Evolutionary conservation across 2,113 vertebrate genomes (phyloP).

Genomic region (Tupaia tana): DNA sequence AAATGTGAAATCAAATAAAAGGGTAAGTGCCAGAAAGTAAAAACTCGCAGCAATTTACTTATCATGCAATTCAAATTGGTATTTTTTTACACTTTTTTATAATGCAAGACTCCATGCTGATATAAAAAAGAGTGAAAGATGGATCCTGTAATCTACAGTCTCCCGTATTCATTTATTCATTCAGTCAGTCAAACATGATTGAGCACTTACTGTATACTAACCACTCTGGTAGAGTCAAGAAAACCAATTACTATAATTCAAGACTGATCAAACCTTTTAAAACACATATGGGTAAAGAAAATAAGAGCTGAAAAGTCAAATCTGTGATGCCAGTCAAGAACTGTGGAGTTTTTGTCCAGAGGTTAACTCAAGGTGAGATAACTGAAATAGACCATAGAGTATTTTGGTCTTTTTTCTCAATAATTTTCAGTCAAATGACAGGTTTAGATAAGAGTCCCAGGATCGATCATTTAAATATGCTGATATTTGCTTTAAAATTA

Average conservation of each 20-base stretch:
- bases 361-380: neutral
- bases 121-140: neutral
- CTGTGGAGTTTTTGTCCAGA: neutral
- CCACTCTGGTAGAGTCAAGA: neutral
- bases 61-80: conserved; percentile 9
- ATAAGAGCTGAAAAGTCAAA: neutral
- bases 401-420: neutral
- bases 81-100: conserved; percentile 26
- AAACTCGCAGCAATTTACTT: neutral
- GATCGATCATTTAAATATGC: neutral
- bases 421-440: neutral
- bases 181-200: neutral
- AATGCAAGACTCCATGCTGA: neutral
- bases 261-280: neutral
- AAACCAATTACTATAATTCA: neutral
- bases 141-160: neutral
- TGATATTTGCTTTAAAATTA: neutral
- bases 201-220: neutral
- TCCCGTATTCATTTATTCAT: neutral
- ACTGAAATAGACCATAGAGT: neutral
- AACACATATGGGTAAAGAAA: neutral
- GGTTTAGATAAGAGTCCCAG: neutral
- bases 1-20: conserved; percentile 49
- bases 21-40: conserved; percentile 5
- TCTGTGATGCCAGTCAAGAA: neutral